Percentiles rank a stretch among this genome's conserved stretches.
phyloP scores from a whole-genome alignment of 1,140 invertebrate species.

The Diprion similis region DNA sequence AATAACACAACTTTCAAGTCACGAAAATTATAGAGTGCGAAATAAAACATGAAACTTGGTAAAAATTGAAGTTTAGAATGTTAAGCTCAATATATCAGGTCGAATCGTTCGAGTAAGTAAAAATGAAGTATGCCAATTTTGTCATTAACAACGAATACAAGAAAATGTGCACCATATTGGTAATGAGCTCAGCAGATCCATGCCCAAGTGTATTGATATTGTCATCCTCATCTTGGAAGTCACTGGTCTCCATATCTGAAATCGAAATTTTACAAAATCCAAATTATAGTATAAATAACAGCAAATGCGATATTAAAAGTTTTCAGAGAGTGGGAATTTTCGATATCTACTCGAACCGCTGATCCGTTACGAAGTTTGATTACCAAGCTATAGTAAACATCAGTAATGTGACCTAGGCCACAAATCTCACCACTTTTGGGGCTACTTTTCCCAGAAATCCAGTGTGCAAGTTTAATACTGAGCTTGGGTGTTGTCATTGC shows the following conservation, averaged over 20 bases:
- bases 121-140: not conserved
- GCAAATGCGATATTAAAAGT: no score
- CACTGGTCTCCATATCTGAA: not conserved
- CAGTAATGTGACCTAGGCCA: not conserved
- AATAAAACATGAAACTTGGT: not conserved
- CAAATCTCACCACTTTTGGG: not conserved
- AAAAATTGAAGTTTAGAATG: not conserved
- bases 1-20: not conserved
- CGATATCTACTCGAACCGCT: no score
- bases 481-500: conserved; percentile 38
- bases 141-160: conserved; percentile 1
- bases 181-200: conserved; percentile 46
- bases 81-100: not conserved
- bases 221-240: conserved; percentile 6
- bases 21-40: not conserved
- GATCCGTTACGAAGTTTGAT: no score
- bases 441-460: not conserved
- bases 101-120: not conserved
- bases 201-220: conserved; percentile 41
- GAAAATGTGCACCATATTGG: conserved; percentile 6
- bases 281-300: no score
- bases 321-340: no score
- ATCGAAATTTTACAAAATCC: not conserved
- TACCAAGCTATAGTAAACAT: no score
- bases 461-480: conserved; percentile 42